These are phyloP conservation scores for Sphyrna mokarran DNA, from an alignment of 2,113 vertebrate genomes.

Conservation along the genomic window DNA sequence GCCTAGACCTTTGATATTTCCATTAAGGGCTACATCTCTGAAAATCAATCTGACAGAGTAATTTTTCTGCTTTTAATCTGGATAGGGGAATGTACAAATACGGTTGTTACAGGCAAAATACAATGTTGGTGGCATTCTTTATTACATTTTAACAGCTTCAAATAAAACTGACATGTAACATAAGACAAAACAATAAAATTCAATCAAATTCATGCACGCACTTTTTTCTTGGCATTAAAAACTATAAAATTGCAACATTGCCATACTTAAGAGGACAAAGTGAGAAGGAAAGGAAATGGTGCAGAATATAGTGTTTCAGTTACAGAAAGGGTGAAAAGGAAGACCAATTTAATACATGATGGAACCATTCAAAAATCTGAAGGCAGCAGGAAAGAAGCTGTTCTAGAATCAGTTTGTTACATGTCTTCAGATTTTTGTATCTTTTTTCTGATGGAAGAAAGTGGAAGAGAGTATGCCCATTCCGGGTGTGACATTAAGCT, in stretches of 20 bases:
- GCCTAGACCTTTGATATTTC: conserved; percentile 26
- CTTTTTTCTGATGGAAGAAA: no score
- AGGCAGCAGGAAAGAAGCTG: no score
- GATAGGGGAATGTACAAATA: not conserved
- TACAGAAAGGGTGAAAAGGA: no score
- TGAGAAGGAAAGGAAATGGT: no score
- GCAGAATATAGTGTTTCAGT: no score
- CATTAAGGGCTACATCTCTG: conserved; percentile 16
- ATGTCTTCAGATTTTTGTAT: no score
- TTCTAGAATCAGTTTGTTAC: no score
- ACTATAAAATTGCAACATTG: not conserved
- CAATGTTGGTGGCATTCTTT: conserved; percentile 25
- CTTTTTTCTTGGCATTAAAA: not conserved
- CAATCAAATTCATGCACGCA: not conserved
- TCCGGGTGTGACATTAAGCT: no score
- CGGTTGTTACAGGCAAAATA: not conserved
- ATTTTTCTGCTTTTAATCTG: conserved; percentile 29
- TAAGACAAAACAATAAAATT: not conserved
- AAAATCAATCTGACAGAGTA: conserved; percentile 19
- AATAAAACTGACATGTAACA: conserved; percentile 25
- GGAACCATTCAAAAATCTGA: no score
- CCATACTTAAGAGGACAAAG: not conserved
- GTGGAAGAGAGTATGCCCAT: no score
- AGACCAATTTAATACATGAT: no score
- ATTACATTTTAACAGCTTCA: conserved; percentile 31